A percentile compares a stretch with the other conserved stretches of the same genome.
These are phyloP conservation scores for Platysteira castanea DNA, from an alignment of 2,113 vertebrate genomes.

Conservation along the genomic window DNA sequence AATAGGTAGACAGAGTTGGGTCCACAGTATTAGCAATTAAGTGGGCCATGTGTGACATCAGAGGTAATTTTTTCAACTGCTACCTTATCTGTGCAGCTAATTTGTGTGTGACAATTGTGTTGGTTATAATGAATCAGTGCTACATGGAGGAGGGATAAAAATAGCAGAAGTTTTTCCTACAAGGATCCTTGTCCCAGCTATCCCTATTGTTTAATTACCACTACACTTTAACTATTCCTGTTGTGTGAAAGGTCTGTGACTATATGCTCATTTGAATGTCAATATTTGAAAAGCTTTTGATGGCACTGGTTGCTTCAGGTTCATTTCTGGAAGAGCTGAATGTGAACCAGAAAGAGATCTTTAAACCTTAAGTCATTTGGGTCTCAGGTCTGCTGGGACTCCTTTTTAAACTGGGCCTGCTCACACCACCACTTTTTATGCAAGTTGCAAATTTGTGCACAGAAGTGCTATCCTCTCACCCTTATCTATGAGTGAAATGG, in stretches of 20 bases:
- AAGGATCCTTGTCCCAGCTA: neutral
- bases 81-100: constrained; percentile 21
- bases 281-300: neutral
- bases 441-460: neutral
- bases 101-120: constrained; percentile 29
- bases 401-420: neutral
- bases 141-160: constrained; percentile 14
- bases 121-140: constrained; percentile 34
- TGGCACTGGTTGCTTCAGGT: neutral
- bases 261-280: neutral
- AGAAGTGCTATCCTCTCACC: neutral
- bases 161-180: constrained; percentile 16
- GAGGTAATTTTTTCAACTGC: constrained; percentile 46
- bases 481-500: neutral
- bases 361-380: neutral
- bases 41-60: constrained; percentile 12
- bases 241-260: neutral
- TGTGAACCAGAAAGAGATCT: neutral
- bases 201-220: neutral
- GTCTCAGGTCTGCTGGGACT: neutral
- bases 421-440: neutral
- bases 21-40: constrained; percentile 13
- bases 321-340: neutral
- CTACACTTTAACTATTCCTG: neutral
- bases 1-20: constrained; percentile 22